A percentile compares a stretch with the other conserved stretches of the same genome.
Evolutionary conservation across 2,888 invertebrate genomes (phyloP).

Genomic region (Argyra leucocephala): DNA sequence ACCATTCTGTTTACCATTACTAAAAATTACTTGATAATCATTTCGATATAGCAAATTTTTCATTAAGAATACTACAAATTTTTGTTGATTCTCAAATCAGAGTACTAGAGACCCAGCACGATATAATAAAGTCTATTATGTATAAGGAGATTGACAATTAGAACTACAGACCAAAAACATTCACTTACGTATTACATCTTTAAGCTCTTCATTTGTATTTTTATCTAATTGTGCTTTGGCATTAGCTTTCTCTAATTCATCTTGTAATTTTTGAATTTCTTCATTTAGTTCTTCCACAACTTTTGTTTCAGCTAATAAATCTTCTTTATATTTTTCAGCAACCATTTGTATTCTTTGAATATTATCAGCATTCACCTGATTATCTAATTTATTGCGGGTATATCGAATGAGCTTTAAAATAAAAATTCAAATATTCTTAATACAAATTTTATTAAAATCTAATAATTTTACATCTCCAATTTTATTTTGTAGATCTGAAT

Average conservation of each 20-base stretch:
- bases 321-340: constrained; percentile 34
- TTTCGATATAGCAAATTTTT: too few relatives aligned
- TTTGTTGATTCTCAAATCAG: too few relatives aligned
- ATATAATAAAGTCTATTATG: neutral
- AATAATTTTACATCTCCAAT: constrained; percentile 31
- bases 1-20: too few relatives aligned
- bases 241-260: constrained; percentile 31
- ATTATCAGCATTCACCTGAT: constrained; percentile 39
- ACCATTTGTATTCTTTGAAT: constrained; percentile 38
- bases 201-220: constrained; percentile 32
- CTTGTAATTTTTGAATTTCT: constrained; percentile 30
- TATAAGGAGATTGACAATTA: too few relatives aligned
- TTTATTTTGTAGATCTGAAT: constrained; percentile 32
- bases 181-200: neutral
- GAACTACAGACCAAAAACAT: too few relatives aligned
- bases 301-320: constrained; percentile 31
- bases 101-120: neutral
- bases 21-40: too few relatives aligned
- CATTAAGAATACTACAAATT: too few relatives aligned
- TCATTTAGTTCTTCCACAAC: constrained; percentile 31
- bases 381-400: constrained; percentile 35
- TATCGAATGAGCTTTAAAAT: constrained; percentile 33
- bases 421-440: too few relatives aligned
- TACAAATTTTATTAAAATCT: neutral
- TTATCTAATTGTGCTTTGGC: constrained; percentile 35